Conservation (phyloP, 2,797 vertebrate genomes). For the Sus cebifrons region DNA sequence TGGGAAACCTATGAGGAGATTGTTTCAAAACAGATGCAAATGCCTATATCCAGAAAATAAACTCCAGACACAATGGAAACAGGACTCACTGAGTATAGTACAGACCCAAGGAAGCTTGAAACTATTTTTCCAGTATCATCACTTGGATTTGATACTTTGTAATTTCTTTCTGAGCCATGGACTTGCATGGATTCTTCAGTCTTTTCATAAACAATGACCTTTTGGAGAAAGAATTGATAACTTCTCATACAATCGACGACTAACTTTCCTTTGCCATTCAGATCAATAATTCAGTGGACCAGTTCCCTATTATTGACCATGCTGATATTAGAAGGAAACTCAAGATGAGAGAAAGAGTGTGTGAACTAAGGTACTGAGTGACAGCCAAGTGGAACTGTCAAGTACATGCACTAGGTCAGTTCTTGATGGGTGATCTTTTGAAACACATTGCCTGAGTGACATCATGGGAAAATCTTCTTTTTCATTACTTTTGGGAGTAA, state of each 20-base stretch:
- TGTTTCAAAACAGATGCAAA: constrained; percentile 61
- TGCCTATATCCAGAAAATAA: background rate
- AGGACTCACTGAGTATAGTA: background rate
- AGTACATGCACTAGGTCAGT: background rate
- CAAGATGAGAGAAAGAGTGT: background rate
- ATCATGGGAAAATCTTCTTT: constrained; percentile 16
- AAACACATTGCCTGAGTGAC: constrained; percentile 29
- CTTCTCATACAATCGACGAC: background rate
- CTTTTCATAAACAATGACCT: background rate
- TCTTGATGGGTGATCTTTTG: constrained; percentile 37
- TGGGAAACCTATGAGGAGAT: constrained; percentile 36
- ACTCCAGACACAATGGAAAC: background rate
- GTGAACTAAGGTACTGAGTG: background rate
- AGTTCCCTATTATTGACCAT: constrained; percentile 43
- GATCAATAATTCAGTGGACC: background rate
- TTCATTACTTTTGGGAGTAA: constrained; percentile 56
- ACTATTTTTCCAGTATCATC: background rate
- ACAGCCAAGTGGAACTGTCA: background rate
- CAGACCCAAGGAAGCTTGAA: background rate
- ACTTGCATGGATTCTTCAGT: background rate
- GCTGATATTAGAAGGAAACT: background rate
- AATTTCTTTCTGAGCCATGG: constrained; percentile 52
- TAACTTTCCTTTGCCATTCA: constrained; percentile 9
- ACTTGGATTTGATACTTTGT: background rate
- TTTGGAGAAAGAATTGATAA: constrained; percentile 40